phyloP scores from a whole-genome alignment of 2,113 vertebrate species.

The Tor tambroides region DNA sequence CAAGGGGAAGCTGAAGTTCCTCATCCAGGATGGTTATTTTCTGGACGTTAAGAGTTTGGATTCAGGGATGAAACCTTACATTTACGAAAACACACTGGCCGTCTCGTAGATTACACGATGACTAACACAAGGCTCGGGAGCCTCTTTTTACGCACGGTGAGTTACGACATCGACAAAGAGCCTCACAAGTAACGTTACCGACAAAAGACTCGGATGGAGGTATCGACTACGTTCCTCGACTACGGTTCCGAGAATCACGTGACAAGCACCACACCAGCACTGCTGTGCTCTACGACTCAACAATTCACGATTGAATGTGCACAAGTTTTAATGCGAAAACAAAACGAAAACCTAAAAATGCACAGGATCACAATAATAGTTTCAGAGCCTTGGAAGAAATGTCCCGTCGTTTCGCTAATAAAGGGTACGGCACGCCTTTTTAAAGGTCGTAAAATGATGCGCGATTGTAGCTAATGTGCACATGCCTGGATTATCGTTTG shows the following conservation, averaged over 20 bases:
- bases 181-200: constrained; percentile 21
- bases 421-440: constrained; percentile 39
- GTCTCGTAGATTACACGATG: background rate
- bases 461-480: constrained; percentile 2
- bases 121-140: background rate
- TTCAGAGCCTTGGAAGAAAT: constrained; percentile 55
- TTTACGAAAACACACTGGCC: background rate
- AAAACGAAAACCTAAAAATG: constrained; percentile 13
- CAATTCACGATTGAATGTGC: constrained; percentile 53
- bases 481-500: too few species aligned
- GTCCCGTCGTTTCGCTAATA: constrained; percentile 39
- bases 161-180: constrained; percentile 48
- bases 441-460: constrained; percentile 49
- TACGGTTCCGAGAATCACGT: constrained; percentile 28
- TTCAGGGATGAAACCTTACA: background rate
- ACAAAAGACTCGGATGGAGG: constrained; percentile 29
- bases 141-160: constrained; percentile 45
- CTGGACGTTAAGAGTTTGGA: background rate
- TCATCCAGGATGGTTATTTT: background rate
- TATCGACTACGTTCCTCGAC: constrained; percentile 19
- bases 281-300: constrained; percentile 61
- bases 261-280: constrained; percentile 56
- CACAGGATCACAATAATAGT: background rate
- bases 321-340: constrained; percentile 24
- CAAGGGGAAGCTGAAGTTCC: background rate